Evolutionary conservation across 2,888 invertebrate species (phyloP).

Genomic region (Pristionchus fissidentatus): DNA sequence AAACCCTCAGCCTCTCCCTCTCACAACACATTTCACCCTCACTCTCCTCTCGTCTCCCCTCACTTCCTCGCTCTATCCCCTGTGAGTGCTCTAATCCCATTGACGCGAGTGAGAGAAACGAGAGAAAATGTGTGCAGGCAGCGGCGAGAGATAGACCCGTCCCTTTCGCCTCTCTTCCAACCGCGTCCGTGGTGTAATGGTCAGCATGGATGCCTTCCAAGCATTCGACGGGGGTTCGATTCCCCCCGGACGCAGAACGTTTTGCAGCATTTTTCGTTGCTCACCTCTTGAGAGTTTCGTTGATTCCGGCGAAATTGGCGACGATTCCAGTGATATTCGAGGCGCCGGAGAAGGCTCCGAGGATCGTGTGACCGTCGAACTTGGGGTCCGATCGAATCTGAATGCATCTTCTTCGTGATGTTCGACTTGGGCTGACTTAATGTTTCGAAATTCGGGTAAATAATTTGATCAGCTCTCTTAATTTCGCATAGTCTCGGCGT

Average conservation of each 20-base stretch:
- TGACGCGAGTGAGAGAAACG: constrained; percentile 2
- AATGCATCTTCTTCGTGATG: background rate
- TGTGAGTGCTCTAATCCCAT: background rate
- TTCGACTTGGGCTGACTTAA: background rate
- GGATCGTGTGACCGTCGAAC: constrained; percentile 12
- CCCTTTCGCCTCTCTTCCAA: background rate
- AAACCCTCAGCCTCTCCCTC: background rate
- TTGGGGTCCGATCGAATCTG: background rate
- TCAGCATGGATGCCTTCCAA: constrained; percentile 62
- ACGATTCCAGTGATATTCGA: constrained; percentile 91
- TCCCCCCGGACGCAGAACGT: constrained; percentile 56
- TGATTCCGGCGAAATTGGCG: constrained; percentile 87
- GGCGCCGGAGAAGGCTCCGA: constrained; percentile 89
- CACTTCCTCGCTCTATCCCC: constrained; percentile 27
- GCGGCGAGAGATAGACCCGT: background rate
- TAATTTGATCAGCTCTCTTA: too few species aligned
- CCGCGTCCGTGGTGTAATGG: constrained; percentile 59
- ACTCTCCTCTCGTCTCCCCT: background rate
- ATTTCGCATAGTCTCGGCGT: too few species aligned
- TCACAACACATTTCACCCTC: too few species aligned
- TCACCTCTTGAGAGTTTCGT: constrained; percentile 85
- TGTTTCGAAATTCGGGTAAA: too few species aligned
- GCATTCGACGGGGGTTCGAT: constrained; percentile 62
- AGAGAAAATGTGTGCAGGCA: too few species aligned
- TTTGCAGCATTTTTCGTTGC: constrained; percentile 12